Base-by-base conservation (phyloP, 2,113 vertebrate genomes). In the Pycnonotus jocosus region DNA sequence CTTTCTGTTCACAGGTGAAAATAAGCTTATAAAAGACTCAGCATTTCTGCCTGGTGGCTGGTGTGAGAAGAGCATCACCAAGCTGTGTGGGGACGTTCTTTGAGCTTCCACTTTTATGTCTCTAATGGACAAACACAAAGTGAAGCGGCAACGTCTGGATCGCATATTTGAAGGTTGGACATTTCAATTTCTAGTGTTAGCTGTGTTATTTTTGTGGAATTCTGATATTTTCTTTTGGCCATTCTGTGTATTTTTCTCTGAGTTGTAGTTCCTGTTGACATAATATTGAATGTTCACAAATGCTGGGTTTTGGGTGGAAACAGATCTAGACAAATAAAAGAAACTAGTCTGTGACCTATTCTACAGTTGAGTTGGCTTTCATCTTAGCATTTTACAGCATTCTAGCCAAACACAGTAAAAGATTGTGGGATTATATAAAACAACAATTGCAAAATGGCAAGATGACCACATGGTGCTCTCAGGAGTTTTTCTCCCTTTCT, bases 61-160 rank as follows among this genome's bases (percentile, higher is more conserved):
- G 71, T 19, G 74, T 61, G 70, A 56, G 78, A 69, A 89, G 90
- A 81, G 50, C 70, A 68, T 88, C 91, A 90, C 28, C 93, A 93
- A 92, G 69, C 84, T 92, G 93, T 81, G 92, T 14, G 93, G 95
- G 81, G 92, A 95, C 94, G 22, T 95, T 86, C 79, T 95, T 80
- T 96, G 95, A 93, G 86, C 84, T 91, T 91, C 90, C 28, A n/a
- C 69, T 93, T 92, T 91, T 76, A 93, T 58, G 68, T 97, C 97
- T 96, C 92, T 97, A 25, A 97, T 98, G 97, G 97, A 98, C 90
- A 98, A 97, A 97, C 97, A 98, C 96, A 97, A 97, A 97, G 97
- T 97, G 94, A 98, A 98, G 93, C 92, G 97, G 65, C 97, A 97
- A 92, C 97, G 97, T 57, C 92, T 98, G 95, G 97, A 98, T 96